These are phyloP conservation scores for Alces alces DNA, from an alignment of 2,113 vertebrate genomes.

Conservation along the genomic window DNA sequence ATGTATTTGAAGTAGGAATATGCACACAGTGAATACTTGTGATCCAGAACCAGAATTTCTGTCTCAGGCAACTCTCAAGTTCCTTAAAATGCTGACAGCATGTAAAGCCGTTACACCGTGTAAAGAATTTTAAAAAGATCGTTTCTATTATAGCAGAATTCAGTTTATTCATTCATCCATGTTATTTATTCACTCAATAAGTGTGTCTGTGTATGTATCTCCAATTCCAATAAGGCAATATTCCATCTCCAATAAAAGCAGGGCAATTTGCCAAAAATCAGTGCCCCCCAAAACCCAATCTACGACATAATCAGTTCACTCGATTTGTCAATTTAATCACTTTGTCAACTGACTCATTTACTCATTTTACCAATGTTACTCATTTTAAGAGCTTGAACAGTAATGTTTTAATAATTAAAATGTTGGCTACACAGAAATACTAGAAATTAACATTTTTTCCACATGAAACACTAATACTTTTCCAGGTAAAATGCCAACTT, in stretches of 20 bases:
- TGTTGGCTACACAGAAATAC: neutral
- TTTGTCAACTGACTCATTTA: neutral
- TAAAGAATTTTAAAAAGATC: neutral
- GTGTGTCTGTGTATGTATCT: neutral
- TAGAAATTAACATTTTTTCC: neutral
- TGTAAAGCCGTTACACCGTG: neutral
- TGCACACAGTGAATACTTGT: accelerated
- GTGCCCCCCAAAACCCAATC: neutral
- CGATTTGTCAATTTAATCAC: neutral
- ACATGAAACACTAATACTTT: neutral
- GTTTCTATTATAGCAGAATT: neutral
- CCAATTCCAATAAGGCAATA: neutral
- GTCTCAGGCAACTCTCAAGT: neutral
- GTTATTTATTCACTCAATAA: neutral
- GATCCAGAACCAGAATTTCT: neutral
- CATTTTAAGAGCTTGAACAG: neutral
- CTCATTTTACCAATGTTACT: neutral
- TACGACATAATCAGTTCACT: neutral
- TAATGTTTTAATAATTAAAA: constrained; percentile 3
- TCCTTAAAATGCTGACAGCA: constrained; percentile 17
- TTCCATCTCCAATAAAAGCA: neutral
- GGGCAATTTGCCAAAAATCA: neutral
- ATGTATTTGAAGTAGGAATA: neutral
- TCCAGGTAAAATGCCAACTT: constrained; percentile 16
- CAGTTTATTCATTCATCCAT: neutral